These are phyloP conservation scores for Herpetotheres cachinnans DNA, from an alignment of 2,113 vertebrate genomes.

Conservation along the genomic window DNA sequence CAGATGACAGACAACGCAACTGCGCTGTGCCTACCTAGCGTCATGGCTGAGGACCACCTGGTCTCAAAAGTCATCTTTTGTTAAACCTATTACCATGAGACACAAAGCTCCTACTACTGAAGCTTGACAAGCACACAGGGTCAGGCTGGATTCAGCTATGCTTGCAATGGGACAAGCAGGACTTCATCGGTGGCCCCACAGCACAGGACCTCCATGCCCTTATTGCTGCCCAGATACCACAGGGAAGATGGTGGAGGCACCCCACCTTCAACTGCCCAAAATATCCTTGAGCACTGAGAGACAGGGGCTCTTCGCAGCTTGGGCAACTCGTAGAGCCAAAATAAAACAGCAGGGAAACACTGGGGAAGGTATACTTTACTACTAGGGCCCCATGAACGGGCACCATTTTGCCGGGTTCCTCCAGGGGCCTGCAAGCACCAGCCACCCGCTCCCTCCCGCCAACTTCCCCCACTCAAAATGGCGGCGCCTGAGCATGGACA, in stretches of 20 bases:
- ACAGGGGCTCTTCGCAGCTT: background rate
- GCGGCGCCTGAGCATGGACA: background rate
- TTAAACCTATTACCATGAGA: no score
- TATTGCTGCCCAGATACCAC: rapidly evolving
- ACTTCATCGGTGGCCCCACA: rapidly evolving
- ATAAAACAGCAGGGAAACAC: background rate
- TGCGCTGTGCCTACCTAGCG: rapidly evolving
- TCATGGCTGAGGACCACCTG: rapidly evolving
- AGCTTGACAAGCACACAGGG: background rate
- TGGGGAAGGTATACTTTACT: background rate
- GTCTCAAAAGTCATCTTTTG: background rate
- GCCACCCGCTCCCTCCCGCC: rapidly evolving
- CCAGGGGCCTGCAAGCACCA: background rate
- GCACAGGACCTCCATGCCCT: no score
- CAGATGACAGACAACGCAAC: background rate
- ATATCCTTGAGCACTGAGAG: background rate
- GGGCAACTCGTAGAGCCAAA: background rate
- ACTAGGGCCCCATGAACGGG: background rate
- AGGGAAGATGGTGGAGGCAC: background rate
- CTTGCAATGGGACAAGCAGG: rapidly evolving
- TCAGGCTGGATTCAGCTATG: background rate
- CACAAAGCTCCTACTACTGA: background rate
- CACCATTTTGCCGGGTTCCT: background rate
- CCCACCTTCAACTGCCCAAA: background rate
- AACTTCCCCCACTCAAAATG: rapidly evolving